Conservation (phyloP, 2,113 vertebrate species). For the Thunnus maccoyii region DNA sequence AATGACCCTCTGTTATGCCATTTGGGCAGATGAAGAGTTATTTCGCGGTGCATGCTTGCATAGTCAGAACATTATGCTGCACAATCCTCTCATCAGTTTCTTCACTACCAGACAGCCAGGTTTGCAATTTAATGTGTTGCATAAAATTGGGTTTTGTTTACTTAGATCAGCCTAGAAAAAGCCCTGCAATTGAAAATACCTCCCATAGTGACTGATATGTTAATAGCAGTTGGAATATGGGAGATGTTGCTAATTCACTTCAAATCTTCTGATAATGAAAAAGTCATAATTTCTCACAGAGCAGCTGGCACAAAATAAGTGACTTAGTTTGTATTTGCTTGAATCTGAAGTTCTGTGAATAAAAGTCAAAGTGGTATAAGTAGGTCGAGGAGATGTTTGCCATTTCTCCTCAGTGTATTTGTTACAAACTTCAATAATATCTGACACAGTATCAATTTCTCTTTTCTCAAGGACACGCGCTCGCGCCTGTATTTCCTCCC, state of each 20-base stretch:
- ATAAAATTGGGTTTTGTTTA: background rate
- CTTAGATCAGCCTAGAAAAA: background rate
- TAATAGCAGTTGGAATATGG: background rate
- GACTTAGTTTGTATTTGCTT: background rate
- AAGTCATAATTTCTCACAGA: background rate
- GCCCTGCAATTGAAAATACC: background rate
- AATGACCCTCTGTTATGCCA: background rate
- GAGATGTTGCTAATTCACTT: background rate
- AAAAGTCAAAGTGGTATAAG: slow-evolving; percentile 53
- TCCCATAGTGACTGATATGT: background rate
- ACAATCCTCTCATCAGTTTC: slow-evolving; percentile 15
- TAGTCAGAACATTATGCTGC: background rate
- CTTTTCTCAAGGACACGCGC: slow-evolving; percentile 69
- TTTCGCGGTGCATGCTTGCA: slow-evolving; percentile 4
- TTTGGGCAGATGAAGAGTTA: slow-evolving; percentile 2
- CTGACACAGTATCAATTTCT: slow-evolving; percentile 78
- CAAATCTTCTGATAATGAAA: background rate
- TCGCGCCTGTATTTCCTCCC: slow-evolving; percentile 40
- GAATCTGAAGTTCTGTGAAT: slow-evolving; percentile 43
- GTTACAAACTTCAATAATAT: slow-evolving; percentile 75
- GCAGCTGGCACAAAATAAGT: background rate
- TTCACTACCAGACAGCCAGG: background rate
- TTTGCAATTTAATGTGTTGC: background rate
- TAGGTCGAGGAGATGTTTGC: slow-evolving; percentile 64
- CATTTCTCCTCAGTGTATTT: slow-evolving; percentile 60